Conservation (phyloP, 2,113 vertebrate species). For the Osmerus mordax region DNA sequence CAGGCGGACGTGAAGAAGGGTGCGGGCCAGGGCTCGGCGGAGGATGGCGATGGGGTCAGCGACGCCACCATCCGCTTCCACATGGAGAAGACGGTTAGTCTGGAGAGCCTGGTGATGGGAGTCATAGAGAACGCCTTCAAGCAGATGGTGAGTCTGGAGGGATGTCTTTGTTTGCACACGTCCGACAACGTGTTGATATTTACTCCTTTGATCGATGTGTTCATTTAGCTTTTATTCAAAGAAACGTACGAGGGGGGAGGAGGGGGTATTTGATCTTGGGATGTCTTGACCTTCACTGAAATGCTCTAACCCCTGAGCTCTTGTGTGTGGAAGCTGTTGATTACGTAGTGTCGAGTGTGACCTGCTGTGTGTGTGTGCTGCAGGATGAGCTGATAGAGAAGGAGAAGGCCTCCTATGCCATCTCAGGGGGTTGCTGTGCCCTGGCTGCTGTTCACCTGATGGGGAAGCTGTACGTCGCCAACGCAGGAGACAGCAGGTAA, state of each 20-base stretch:
- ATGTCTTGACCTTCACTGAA: too few species aligned
- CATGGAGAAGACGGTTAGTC: slow-evolving; percentile 88
- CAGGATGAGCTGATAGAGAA: slow-evolving; percentile 90
- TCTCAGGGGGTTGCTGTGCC: slow-evolving; percentile 91
- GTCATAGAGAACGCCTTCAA: slow-evolving; percentile 94
- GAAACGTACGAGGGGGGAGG: too few species aligned
- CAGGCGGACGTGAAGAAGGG: slow-evolving; percentile 65
- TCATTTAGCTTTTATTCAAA: too few species aligned
- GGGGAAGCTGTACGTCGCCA: slow-evolving; percentile 95
- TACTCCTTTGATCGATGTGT: too few species aligned
- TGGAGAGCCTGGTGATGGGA: slow-evolving; percentile 89
- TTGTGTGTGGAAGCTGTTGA: neutral
- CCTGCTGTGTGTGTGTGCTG: slow-evolving; percentile 23
- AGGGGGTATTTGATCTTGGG: too few species aligned
- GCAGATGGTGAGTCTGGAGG: slow-evolving; percentile 82
- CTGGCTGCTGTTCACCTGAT: slow-evolving; percentile 85
- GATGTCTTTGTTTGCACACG: too few species aligned
- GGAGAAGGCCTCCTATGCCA: slow-evolving; percentile 78
- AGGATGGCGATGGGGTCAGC: slow-evolving; percentile 56
- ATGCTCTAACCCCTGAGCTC: neutral
- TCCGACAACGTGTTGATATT: too few species aligned
- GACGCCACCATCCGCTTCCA: slow-evolving; percentile 78
- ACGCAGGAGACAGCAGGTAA: slow-evolving; percentile 97
- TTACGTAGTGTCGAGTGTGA: neutral
- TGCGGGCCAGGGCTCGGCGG: slow-evolving; percentile 44